Evolutionary conservation across 2,888 invertebrate species (phyloP), one percentile per base, ranked within the genome.

Genomic region (Pelosia muscerda): DNA sequence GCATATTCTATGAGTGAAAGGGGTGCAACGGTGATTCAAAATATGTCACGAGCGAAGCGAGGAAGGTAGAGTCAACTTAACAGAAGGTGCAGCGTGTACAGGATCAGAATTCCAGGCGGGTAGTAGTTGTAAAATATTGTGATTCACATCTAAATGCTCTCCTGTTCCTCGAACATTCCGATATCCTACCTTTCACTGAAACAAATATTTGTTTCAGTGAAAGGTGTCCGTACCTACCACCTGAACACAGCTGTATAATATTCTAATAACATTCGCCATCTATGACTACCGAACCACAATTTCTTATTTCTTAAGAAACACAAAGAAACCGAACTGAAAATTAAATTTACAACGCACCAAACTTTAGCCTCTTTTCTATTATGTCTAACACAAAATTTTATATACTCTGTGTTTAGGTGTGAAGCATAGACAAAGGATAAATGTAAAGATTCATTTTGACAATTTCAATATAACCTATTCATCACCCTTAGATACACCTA

Each of bases 191-290:
- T 9, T 49, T 49, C 49, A n/a, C 49, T 49, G n/a, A 49, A 49
- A 49, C 8, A 49, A n/a, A 49, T 19, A 49, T n/a, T n/a, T n/a
- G n/a, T n/a, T n/a, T n/a, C n/a, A n/a, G n/a, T 49, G n/a, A 2
- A 15, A 19, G 73, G 64, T 72, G 74, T 79, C 78, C 74, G 68
- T 66, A 74, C 57, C 59, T 77, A 73, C 78, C 79, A 75, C 69
- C 72, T 73, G 65, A 68, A 73, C 68, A 70, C 65, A 63, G 69
- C 73, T 77, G 79, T 79, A 84, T 83, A 84, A 86, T 81, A 83
- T 80, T 81, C 73, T 69, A 76, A 83, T 81, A 81, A 81, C 76
- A 82, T 78, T 75, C 68, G 65, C 78, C 75, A 77, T 77, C 72
- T 67, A 80, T 71, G 79, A 77, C 81, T 81, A 68, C 74, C 68